A percentile compares a stretch with the other conserved stretches of the same genome.
phyloP scores from a whole-genome alignment of 2,113 vertebrate species.

The Eolophus roseicapilla region DNA sequence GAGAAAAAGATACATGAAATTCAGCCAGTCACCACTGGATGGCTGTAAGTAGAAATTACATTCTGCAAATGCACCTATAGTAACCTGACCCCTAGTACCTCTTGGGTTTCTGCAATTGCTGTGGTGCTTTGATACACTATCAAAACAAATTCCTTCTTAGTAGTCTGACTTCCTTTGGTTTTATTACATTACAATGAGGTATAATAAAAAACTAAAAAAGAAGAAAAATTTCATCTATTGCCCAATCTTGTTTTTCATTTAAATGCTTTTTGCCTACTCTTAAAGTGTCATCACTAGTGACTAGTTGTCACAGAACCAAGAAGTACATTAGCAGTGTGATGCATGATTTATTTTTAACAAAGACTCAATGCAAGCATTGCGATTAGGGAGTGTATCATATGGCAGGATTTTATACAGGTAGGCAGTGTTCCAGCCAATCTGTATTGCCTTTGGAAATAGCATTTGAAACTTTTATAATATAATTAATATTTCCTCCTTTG shows the following conservation, averaged over 20 bases:
- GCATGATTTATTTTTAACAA: not conserved
- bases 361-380: not conserved
- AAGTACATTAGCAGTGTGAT: not conserved
- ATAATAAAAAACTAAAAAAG: not conserved
- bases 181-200: not conserved
- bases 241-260: not conserved
- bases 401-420: not conserved
- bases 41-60: not conserved
- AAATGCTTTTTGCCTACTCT: not conserved
- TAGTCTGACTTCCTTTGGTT: not conserved
- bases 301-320: not conserved
- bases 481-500: not conserved
- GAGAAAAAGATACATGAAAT: not conserved
- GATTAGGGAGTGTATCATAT: not conserved
- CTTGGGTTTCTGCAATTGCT: not conserved
- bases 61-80: not conserved
- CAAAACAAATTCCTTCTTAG: not conserved
- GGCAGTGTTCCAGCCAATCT: not conserved
- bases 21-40: not conserved
- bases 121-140: not conserved
- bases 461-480: not conserved
- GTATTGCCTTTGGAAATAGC: not conserved
- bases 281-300: not conserved
- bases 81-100: not conserved
- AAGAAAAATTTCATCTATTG: not conserved